Percentiles rank a stretch among this genome's conserved stretches.
Conservation (phyloP, 2,888 invertebrate species). For the Drosophila kuntzei region DNA sequence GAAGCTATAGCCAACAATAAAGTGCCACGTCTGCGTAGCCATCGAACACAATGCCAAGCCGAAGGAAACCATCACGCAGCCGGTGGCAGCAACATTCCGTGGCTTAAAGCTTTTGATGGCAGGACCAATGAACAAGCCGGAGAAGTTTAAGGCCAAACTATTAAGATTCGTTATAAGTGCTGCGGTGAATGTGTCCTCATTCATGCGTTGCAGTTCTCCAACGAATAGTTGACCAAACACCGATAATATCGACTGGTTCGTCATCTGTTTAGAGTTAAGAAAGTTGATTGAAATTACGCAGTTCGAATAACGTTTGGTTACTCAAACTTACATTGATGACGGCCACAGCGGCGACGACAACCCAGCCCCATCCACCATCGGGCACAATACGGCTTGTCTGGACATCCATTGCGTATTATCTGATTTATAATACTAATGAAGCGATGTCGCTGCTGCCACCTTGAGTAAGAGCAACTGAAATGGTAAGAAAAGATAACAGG, state of each 20-base stretch:
- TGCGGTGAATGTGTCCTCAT: conserved; percentile 89
- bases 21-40: conserved; percentile 86
- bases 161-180: conserved; percentile 90
- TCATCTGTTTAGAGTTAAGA: conserved; percentile 86
- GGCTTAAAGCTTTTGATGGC: conserved; percentile 87
- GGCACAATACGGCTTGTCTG: conserved; percentile 84
- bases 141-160: conserved; percentile 85
- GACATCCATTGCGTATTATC: conserved; percentile 64
- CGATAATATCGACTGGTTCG: conserved; percentile 90
- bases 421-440: conserved; percentile 10
- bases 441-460: conserved; percentile 4
- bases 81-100: conserved; percentile 87
- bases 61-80: conserved; percentile 86
- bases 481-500: conserved; percentile 16
- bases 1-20: conserved; percentile 87
- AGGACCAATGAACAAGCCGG: conserved; percentile 90
- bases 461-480: conserved; percentile 26
- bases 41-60: conserved; percentile 87
- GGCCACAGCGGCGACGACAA: conserved; percentile 89
- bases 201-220: conserved; percentile 88
- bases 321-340: conserved; percentile 88
- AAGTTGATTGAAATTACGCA: background rate
- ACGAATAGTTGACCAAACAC: conserved; percentile 90
- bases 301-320: conserved; percentile 42
- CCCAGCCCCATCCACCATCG: conserved; percentile 92